Conservation (phyloP, 53 echinoderm and acorn worm species). For the Echinometra lucunter region DNA sequence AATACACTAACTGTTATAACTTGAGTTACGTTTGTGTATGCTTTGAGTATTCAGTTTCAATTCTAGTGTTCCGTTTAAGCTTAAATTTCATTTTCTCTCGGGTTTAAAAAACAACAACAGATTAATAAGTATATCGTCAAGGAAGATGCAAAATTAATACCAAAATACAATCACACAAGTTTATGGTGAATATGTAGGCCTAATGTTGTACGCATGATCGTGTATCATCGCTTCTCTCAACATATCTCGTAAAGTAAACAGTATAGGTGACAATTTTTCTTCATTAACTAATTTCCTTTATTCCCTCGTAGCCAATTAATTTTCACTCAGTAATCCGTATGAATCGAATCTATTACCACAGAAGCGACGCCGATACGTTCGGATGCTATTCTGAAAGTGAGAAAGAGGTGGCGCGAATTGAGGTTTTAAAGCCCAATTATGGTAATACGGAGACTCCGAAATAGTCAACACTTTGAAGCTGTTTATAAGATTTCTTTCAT, state of each 20-base stretch:
- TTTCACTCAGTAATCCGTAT: neutral
- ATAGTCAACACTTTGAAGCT: neutral
- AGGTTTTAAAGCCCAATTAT: neutral
- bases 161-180: neutral
- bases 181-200: neutral
- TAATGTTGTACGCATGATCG: neutral
- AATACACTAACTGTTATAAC: too few relatives aligned
- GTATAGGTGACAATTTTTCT: conserved; percentile 9
- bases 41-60: too few relatives aligned
- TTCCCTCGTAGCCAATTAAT: neutral
- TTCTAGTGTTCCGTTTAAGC: too few relatives aligned
- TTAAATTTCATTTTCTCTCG: too few relatives aligned
- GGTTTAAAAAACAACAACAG: too few relatives aligned
- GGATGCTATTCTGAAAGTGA: neutral
- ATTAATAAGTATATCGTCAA: too few relatives aligned
- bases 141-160: too few relatives aligned
- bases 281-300: conserved; percentile 28
- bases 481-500: neutral
- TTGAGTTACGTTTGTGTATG: too few relatives aligned
- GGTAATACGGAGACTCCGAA: neutral
- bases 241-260: neutral
- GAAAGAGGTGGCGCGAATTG: neutral
- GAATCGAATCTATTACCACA: conserved; percentile 11
- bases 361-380: neutral
- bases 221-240: neutral